A percentile compares a stretch with the other conserved stretches of the same genome.
Evolutionary conservation across 1,140 invertebrate genomes (phyloP).

Genomic region (Euwallacea fornicatus): DNA sequence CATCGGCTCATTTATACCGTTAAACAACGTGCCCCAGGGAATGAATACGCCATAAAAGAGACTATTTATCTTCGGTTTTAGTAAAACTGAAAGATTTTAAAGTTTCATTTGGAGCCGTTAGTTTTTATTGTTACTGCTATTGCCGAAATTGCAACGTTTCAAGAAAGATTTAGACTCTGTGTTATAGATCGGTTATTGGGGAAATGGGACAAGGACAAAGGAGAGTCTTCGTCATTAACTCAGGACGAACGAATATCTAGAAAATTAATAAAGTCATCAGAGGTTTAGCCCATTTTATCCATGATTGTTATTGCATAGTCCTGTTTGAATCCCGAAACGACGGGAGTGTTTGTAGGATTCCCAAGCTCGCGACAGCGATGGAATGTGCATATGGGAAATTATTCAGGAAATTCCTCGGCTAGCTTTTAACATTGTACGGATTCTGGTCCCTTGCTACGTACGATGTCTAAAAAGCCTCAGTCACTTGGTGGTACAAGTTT

Average conservation of each 20-base stretch:
- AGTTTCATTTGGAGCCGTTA: constrained; percentile 30
- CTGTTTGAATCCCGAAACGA: constrained; percentile 20
- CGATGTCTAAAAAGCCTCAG: too few species aligned
- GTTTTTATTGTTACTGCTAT: constrained; percentile 19
- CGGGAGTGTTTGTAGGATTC: constrained; percentile 26
- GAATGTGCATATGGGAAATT: constrained; percentile 31
- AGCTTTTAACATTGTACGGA: constrained; percentile 32
- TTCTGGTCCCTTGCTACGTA: constrained; percentile 2
- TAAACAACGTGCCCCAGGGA: constrained; percentile 26
- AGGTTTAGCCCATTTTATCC: constrained; percentile 18
- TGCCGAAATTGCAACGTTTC: constrained; percentile 7
- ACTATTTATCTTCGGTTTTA: constrained; percentile 34
- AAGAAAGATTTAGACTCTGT: too few species aligned
- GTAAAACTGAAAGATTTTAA: constrained; percentile 33
- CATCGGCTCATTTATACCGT: constrained; percentile 29
- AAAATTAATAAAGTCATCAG: too few species aligned
- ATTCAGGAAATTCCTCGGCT: constrained; percentile 29
- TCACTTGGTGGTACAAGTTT: too few species aligned
- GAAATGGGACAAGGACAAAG: not conserved
- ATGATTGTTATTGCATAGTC: constrained; percentile 27
- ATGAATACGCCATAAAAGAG: constrained; percentile 22
- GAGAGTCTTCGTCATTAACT: not conserved
- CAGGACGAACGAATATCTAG: not conserved
- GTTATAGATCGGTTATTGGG: not conserved
- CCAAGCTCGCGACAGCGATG: constrained; percentile 26